Evolutionary conservation across 1,140 invertebrate species (phyloP).

Genomic region (Zaprionus gabonicus): DNA sequence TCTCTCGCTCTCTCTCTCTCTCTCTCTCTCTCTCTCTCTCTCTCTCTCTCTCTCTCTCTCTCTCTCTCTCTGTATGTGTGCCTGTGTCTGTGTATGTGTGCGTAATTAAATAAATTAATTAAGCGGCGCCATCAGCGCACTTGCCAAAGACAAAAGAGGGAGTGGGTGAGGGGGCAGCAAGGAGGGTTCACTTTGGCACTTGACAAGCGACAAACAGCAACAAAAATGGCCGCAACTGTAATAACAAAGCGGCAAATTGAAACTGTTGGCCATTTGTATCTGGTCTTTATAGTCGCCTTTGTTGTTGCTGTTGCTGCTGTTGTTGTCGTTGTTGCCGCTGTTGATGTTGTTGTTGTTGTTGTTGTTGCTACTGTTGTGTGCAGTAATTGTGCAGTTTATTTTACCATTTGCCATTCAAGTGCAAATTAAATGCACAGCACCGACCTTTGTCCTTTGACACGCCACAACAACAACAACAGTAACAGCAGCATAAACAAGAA

Average conservation of each 20-base stretch:
- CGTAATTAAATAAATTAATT: conserved; percentile 83
- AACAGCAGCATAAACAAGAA: conserved; percentile 14
- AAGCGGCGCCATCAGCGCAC: conserved; percentile 36
- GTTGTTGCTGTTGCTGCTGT: conserved; percentile 5
- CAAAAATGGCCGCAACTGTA: conserved; percentile 53
- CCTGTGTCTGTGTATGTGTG: conserved; percentile 50
- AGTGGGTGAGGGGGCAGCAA: neutral
- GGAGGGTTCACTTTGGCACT: conserved; percentile 19
- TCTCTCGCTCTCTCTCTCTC: neutral
- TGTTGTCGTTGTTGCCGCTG: conserved; percentile 14
- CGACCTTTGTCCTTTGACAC: conserved; percentile 46
- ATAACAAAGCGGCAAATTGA: conserved; percentile 61
- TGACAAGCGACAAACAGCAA: conserved; percentile 40
- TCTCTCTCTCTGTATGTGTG: conserved; percentile 20
- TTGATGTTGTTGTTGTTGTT: too few species aligned
- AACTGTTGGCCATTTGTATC: conserved; percentile 54
- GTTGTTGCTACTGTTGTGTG: conserved; percentile 3
- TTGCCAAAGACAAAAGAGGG: conserved; percentile 5
- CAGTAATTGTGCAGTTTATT: conserved; percentile 63
- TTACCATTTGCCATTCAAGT: conserved; percentile 58
- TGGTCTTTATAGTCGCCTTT: conserved; percentile 21
- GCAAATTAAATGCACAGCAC: conserved; percentile 59
- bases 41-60: neutral
- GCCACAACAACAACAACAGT: conserved; percentile 13
- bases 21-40: neutral